Evolutionary conservation across 2,888 invertebrate species (phyloP).

Genomic region (Drosophila neutralis): DNA sequence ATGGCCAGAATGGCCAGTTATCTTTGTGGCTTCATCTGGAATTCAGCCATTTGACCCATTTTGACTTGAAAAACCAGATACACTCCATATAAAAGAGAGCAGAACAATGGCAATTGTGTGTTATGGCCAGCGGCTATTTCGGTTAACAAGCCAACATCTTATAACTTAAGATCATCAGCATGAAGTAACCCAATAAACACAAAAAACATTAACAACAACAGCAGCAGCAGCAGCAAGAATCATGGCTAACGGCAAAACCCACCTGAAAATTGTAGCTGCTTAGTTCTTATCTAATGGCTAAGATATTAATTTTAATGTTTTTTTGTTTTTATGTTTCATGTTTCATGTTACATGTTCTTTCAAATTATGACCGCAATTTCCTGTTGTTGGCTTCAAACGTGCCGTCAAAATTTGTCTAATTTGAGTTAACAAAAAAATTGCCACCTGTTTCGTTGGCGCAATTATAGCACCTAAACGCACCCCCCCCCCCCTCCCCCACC

Average conservation of each 20-base stretch:
- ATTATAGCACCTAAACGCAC: slow-evolving; percentile 36
- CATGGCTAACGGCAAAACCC: slow-evolving; percentile 32
- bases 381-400: slow-evolving; percentile 38
- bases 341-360: slow-evolving; percentile 21
- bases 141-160: slow-evolving; percentile 47
- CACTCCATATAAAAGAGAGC: not conserved
- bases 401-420: slow-evolving; percentile 9
- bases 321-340: not conserved
- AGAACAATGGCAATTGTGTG: slow-evolving; percentile 65
- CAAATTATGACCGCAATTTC: slow-evolving; percentile 45
- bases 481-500: not conserved
- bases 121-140: slow-evolving; percentile 51
- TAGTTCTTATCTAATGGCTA: slow-evolving; percentile 54
- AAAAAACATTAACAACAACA: not conserved
- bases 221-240: not conserved
- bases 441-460: slow-evolving; percentile 34
- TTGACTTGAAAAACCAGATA: slow-evolving; percentile 17
- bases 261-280: slow-evolving; percentile 34
- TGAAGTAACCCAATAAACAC: slow-evolving; percentile 41
- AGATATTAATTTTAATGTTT: slow-evolving; percentile 46
- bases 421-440: slow-evolving; percentile 1
- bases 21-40: slow-evolving; percentile 31
- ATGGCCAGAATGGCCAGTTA: slow-evolving; percentile 11
- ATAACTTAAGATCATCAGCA: slow-evolving; percentile 25
- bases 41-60: slow-evolving; percentile 55